phyloP scores from a whole-genome alignment of 2,113 vertebrate species.

The Phrynosoma platyrhinos region DNA sequence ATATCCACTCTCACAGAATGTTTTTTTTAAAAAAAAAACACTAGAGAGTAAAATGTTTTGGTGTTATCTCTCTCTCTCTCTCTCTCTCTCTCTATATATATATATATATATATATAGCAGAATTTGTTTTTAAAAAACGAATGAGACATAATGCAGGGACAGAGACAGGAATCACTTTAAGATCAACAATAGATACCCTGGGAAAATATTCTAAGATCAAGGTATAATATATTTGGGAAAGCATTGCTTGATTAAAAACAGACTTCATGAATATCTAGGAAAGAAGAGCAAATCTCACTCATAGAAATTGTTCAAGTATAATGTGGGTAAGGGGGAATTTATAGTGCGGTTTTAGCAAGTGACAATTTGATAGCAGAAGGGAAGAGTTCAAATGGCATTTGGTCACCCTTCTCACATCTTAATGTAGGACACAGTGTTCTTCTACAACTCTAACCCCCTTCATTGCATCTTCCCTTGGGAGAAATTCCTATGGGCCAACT shows the following conservation, averaged over 20 bases:
- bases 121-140: constrained; percentile 15
- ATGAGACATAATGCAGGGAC: constrained; percentile 56
- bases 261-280: constrained; percentile 51
- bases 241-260: constrained; percentile 63
- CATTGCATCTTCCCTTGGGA: background rate
- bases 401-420: background rate
- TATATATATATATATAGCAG: constrained; percentile 24
- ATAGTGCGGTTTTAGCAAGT: background rate
- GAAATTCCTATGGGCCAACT: background rate
- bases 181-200: constrained; percentile 59
- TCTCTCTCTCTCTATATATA: background rate
- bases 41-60: background rate
- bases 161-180: constrained; percentile 56
- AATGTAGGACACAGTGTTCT: background rate
- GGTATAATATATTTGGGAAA: constrained; percentile 61
- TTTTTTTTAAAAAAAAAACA: background rate
- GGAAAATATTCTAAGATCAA: constrained; percentile 64
- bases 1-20: constrained; percentile 17
- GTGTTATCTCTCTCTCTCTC: no score
- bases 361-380: background rate
- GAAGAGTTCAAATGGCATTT: background rate
- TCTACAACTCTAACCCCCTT: background rate
- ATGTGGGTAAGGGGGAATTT: no score
- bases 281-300: constrained; percentile 39
- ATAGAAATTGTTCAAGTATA: constrained; percentile 35